Conservation (phyloP, 2,888 invertebrate species). For the Petrolisthes cinctipes region DNA sequence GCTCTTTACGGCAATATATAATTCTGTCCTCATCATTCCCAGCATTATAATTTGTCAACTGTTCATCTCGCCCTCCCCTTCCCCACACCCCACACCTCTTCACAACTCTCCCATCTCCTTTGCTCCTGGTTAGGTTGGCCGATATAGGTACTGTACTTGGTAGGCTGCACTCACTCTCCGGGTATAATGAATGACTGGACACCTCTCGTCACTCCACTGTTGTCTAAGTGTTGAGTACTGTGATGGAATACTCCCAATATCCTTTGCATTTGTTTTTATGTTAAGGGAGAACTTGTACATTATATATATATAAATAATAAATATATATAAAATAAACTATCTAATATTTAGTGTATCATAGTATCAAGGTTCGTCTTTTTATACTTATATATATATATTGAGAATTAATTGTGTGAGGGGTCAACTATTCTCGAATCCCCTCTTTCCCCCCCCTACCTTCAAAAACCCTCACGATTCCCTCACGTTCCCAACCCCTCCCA, state of each 20-base stretch:
- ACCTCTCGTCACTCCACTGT: no score
- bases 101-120: background rate
- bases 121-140: no score
- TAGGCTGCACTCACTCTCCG: background rate
- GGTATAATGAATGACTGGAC: no score
- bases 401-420: background rate
- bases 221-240: background rate
- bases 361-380: background rate
- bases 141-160: background rate
- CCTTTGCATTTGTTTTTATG: background rate
- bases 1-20: no score
- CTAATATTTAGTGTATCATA: background rate
- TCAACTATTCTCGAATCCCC: background rate
- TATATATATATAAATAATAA: background rate
- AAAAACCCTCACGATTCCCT: background rate
- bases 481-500: background rate
- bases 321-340: background rate
- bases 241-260: background rate
- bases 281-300: background rate
- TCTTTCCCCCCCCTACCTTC: background rate
- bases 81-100: no score
- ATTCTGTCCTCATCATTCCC: no score
- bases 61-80: no score
- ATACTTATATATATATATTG: background rate
- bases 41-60: no score